Percentiles rank a stretch among this genome's conserved stretches.
phyloP scores from a whole-genome alignment of 2,113 vertebrate species.

The Lota lota region DNA sequence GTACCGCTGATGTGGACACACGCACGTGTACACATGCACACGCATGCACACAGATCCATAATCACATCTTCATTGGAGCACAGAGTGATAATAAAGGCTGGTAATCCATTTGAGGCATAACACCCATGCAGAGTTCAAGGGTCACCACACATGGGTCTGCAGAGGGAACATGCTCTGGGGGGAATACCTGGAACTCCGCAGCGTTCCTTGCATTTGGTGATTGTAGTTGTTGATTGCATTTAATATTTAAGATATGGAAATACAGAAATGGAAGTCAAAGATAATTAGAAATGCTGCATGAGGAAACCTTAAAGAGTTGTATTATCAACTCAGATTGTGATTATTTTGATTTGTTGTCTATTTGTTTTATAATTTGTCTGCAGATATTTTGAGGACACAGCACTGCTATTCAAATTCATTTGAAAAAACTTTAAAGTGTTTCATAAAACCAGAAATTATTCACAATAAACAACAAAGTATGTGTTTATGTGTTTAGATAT shows the following conservation, averaged over 20 bases:
- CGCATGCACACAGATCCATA: conserved; percentile 18
- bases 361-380: background rate
- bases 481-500: too few species aligned
- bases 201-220: background rate
- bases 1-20: background rate
- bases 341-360: background rate
- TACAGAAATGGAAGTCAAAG: too few species aligned
- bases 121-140: conserved; percentile 52
- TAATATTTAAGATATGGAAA: background rate
- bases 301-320: background rate
- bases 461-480: too few species aligned
- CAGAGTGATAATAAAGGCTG: conserved; percentile 48
- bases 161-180: conserved; percentile 17
- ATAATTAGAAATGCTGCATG: background rate
- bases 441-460: too few species aligned
- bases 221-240: background rate
- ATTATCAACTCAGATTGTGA: background rate
- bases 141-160: conserved; percentile 21
- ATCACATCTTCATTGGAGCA: conserved; percentile 42
- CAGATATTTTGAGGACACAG: background rate
- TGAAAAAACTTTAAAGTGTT: too few species aligned
- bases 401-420: background rate
- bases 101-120: conserved; percentile 54
- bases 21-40: background rate
- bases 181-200: conserved; percentile 14